phyloP scores from a whole-genome alignment of 2,113 vertebrate genomes.

The Macroglossus sobrinus region DNA sequence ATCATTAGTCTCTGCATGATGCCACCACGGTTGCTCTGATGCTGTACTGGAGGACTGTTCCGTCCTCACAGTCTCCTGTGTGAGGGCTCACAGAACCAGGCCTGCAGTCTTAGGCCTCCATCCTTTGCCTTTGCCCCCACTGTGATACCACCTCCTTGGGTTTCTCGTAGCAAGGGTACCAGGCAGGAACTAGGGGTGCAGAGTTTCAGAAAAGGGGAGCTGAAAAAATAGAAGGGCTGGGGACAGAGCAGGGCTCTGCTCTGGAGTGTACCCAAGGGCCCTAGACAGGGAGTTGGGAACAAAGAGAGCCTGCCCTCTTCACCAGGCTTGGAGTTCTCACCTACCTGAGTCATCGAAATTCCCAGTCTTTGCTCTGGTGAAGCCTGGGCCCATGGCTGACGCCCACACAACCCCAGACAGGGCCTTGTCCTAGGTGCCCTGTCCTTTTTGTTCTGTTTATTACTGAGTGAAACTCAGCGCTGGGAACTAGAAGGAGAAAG shows the following conservation, averaged over 20 bases:
- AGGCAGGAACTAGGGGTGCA: background rate
- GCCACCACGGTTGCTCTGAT: background rate
- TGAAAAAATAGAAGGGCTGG: background rate
- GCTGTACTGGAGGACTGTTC: background rate
- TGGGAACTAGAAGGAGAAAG: background rate
- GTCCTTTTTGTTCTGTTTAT: background rate
- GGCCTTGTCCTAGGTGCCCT: background rate
- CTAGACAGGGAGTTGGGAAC: background rate
- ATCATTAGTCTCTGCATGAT: background rate
- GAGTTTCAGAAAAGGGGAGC: background rate
- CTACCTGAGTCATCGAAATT: background rate
- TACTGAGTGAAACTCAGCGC: background rate
- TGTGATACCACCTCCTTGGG: background rate
- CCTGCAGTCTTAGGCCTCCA: background rate
- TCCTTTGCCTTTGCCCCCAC: background rate
- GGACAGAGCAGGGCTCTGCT: background rate
- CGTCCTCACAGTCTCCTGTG: background rate
- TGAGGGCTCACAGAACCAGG: background rate
- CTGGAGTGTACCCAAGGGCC: background rate
- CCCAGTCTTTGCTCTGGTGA: background rate
- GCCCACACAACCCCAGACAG: background rate
- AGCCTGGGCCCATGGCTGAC: accelerated
- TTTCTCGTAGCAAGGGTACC: background rate
- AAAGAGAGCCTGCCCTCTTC: background rate
- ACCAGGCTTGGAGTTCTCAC: background rate